Evolutionary conservation across 2,888 invertebrate species (phyloP), one percentile per base, ranked within the genome.

Genomic region (Actias luna): DNA sequence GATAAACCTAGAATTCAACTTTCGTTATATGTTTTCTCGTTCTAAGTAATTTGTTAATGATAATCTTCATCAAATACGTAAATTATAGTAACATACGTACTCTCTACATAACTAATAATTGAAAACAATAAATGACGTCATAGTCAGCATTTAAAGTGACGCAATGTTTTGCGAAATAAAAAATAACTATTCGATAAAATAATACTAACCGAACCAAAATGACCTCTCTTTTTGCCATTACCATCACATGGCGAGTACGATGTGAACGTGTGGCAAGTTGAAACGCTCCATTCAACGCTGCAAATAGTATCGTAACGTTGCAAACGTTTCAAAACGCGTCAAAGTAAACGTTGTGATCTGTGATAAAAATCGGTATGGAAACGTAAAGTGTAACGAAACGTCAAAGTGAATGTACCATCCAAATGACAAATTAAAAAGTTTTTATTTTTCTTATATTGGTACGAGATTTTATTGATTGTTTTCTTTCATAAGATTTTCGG

Each of bases 381-480:
- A 63, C 74, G 74, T 62, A 71, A 70, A 72, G 82, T 86, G 73
- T 71, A 90, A 87, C 76, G 92, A 80, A 92, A 88, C 88, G 91
- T 84, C 79, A 85, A 91, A 92, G 92, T 92, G 92, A 92, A 92
- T 91, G 92, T 92, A 91, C 92, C 86, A 89, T 89, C 87, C 86
- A 88, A 91, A 89, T 92, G 92, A 93, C 92, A 92, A 93, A 93
- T 89, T 92, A 92, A 91, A 92, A 92, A 91, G 91, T 92, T 92
- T 79, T 92, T 92, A 92, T 93, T 93, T 93, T 92, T 92, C 92
- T 91, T 89, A 89, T 84, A 91, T 91, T 93, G 93, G 93, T 93
- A 93, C 88, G 89, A 89, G 90, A 93, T 92, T 93, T 93, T 93
- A 93, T 93, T 93, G 93, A 93, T 93, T 93, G 93, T 93, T 93